Evolutionary conservation across 2,113 vertebrate species (phyloP), one percentile per base, ranked within the genome.

Genomic region (Edolisoma coerulescens): DNA sequence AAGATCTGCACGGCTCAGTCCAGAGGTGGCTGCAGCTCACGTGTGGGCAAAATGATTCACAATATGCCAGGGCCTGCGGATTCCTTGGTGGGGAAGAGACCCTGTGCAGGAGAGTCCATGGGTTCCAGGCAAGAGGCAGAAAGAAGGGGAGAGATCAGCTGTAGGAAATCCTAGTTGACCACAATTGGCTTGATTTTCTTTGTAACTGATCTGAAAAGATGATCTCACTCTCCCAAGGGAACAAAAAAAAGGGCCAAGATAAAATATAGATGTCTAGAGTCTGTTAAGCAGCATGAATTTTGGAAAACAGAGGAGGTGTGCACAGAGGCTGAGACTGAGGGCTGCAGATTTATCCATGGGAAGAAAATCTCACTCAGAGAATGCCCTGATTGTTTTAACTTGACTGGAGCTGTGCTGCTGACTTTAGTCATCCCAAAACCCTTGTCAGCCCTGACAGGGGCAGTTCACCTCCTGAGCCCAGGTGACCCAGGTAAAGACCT

Each of bases 311-410:
- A 71, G 41, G 30, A 69, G 24, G 6, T 54, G 28, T 79, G 37
- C 0, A 0, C 4, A 1, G 76, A 17, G 3, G n/a, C 19, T 79
- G 59, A 73, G 39, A 45, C 9, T 1, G 6, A 52, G 7, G 26
- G 32, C 37, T 86, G 59, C 17, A 52, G 54, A 35, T 39, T 42
- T 84, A 54, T 14, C 30, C 11, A 24, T 9, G 23, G 54, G 30
- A 67, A 65, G 42, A 60, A 21, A 26, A 81, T 21, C 9, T 87
- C 54, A 69, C 47, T 33, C 44, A 68, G 71, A 80, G 32, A 52
- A 54, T 57, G 9, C 3, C 26, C 17, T 28, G 6, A 9, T 6
- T 6, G 4, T 61, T 94, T 90, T 3, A 4, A 42, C 19, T 63
- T 9, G 9, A 13, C 41, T 79, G 50, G 42, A 73, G 28, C 32